These are phyloP conservation scores for Diorhabda elongata DNA, from an alignment of 1,140 invertebrate genomes.

Conservation along the genomic window DNA sequence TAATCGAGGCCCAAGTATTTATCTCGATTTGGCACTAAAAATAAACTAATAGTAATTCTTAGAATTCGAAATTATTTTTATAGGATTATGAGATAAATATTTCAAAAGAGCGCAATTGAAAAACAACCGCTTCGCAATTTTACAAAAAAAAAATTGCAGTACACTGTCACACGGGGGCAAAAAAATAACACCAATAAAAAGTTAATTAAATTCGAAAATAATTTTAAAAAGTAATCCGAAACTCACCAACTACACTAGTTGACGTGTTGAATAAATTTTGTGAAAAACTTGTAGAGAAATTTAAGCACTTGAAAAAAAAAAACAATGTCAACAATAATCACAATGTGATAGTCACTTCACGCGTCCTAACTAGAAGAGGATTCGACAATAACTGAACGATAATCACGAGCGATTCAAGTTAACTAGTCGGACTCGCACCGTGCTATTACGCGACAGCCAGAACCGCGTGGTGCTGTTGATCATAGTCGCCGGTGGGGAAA, in stretches of 20 bases:
- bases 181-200: no score
- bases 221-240: neutral
- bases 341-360: constrained; percentile 11
- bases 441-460: constrained; percentile 13
- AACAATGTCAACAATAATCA: constrained; percentile 13
- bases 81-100: no score
- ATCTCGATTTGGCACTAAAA: neutral
- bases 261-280: constrained; percentile 17
- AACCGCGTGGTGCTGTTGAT: constrained; percentile 17
- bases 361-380: constrained; percentile 8
- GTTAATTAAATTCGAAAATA: no score
- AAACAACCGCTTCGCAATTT: no score
- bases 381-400: constrained; percentile 16
- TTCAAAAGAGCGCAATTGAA: no score
- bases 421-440: constrained; percentile 16
- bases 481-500: constrained; percentile 28
- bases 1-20: constrained; percentile 20
- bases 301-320: constrained; percentile 7
- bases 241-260: constrained; percentile 29
- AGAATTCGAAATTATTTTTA: no score
- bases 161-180: no score
- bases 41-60: no score
- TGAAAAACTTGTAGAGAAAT: constrained; percentile 4
- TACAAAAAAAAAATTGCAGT: no score
- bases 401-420: constrained; percentile 9